Percentiles rank a stretch among this genome's conserved stretches.
phyloP scores from a whole-genome alignment of 2,888 invertebrate genomes.

The Galerucella pusilla region DNA sequence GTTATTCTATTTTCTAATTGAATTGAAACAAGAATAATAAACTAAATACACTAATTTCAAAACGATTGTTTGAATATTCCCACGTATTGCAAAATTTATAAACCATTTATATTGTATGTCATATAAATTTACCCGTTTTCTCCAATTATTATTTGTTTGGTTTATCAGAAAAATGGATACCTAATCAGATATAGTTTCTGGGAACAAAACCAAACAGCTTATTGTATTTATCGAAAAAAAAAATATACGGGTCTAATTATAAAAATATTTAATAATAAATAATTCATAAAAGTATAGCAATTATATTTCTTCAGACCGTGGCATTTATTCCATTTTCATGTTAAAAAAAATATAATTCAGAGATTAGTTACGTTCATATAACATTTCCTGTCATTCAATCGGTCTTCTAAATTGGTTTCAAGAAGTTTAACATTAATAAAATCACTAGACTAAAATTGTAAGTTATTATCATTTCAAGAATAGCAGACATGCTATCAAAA shows the following conservation, averaged over 20 bases:
- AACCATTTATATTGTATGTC: constrained; percentile 14
- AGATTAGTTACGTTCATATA: constrained; percentile 42
- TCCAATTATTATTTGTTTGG: neutral
- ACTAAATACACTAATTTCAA: constrained; percentile 52
- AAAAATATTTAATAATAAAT: constrained; percentile 42
- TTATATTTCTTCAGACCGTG: constrained; percentile 37
- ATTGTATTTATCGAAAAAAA: constrained; percentile 39
- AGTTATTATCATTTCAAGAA: neutral
- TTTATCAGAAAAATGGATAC: no score
- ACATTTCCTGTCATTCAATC: constrained; percentile 46
- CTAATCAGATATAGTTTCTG: no score
- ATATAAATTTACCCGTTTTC: neutral
- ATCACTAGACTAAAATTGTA: constrained; percentile 21
- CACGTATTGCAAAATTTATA: constrained; percentile 47
- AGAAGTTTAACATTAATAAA: constrained; percentile 30
- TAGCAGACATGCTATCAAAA: neutral
- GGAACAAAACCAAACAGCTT: constrained; percentile 36
- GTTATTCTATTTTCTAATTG: constrained; percentile 4
- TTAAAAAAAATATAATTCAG: constrained; percentile 38
- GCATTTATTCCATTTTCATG: constrained; percentile 42
- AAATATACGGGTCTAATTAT: constrained; percentile 32
- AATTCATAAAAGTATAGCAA: constrained; percentile 41
- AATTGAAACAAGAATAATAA: constrained; percentile 43
- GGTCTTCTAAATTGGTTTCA: constrained; percentile 39
- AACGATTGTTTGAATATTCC: constrained; percentile 50